Percentiles rank a stretch among this genome's conserved stretches.
Conservation (phyloP, 2,888 invertebrate species). For the Mimas tiliae region DNA sequence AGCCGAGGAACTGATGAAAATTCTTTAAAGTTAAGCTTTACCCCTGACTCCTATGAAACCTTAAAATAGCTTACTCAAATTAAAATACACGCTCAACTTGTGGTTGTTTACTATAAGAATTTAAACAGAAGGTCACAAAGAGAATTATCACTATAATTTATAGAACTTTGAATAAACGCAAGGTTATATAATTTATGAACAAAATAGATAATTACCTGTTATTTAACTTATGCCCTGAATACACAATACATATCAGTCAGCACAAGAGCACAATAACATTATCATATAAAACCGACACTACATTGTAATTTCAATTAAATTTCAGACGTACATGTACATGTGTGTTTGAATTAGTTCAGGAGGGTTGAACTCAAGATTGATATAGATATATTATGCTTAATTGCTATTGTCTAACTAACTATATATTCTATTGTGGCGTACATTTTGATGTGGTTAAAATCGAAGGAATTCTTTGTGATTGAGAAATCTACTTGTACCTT, state of each 20-base stretch:
- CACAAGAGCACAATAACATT: background rate
- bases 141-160: too few species aligned
- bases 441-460: too few species aligned
- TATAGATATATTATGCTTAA: background rate
- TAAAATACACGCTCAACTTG: background rate
- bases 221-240: too few species aligned
- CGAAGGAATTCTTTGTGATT: too few species aligned
- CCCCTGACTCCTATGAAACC: background rate
- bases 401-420: background rate
- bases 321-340: background rate
- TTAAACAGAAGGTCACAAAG: too few species aligned
- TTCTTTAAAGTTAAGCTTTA: too few species aligned
- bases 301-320: background rate
- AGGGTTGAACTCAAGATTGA: background rate
- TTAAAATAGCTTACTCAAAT: conserved; percentile 1
- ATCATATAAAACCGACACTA: background rate
- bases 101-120: too few species aligned
- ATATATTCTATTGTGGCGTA: background rate
- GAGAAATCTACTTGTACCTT: too few species aligned
- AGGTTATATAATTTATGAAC: background rate
- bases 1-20: too few species aligned
- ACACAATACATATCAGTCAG: too few species aligned
- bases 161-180: too few species aligned
- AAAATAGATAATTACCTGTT: background rate
- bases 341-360: background rate